These are phyloP conservation scores for Teleiodes luculella DNA, from an alignment of 2,888 invertebrate genomes.

Conservation along the genomic window DNA sequence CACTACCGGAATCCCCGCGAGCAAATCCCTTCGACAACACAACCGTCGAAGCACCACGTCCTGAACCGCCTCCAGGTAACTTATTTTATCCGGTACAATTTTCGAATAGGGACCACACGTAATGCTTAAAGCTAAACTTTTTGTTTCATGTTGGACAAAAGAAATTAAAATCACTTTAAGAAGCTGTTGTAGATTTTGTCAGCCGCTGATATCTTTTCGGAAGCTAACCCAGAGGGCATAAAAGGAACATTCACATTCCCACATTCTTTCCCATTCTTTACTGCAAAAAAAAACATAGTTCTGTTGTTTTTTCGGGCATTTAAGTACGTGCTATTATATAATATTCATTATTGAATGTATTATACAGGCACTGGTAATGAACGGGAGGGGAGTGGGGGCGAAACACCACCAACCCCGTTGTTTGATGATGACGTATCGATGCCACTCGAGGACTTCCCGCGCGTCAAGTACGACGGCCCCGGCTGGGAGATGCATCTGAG, in stretches of 20 bases:
- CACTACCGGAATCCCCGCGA: constrained; percentile 78
- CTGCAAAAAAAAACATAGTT: no score
- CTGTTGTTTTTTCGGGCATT: no score
- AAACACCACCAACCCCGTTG: constrained; percentile 94
- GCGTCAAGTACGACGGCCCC: constrained; percentile 85
- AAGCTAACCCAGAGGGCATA: no score
- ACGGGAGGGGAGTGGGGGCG: constrained; percentile 59
- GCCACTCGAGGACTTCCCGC: constrained; percentile 94
- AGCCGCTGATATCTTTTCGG: no score
- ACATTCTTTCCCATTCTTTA: no score
- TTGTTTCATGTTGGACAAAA: no score
- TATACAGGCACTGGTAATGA: not conserved
- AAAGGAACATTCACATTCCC: no score
- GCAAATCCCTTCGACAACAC: constrained; percentile 88
- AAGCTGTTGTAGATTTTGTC: no score
- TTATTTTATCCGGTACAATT: not conserved
- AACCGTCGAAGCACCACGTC: constrained; percentile 26
- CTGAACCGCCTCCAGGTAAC: constrained; percentile 14
- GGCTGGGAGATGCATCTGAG: constrained; percentile 98
- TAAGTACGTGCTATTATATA: no score
- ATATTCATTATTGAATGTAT: not conserved
- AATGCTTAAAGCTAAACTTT: no score
- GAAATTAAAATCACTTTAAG: no score
- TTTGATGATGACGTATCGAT: constrained; percentile 96
- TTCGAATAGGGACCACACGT: no score